Conservation (phyloP, 2,888 invertebrate genomes). For the Adelphocoris suturalis region DNA sequence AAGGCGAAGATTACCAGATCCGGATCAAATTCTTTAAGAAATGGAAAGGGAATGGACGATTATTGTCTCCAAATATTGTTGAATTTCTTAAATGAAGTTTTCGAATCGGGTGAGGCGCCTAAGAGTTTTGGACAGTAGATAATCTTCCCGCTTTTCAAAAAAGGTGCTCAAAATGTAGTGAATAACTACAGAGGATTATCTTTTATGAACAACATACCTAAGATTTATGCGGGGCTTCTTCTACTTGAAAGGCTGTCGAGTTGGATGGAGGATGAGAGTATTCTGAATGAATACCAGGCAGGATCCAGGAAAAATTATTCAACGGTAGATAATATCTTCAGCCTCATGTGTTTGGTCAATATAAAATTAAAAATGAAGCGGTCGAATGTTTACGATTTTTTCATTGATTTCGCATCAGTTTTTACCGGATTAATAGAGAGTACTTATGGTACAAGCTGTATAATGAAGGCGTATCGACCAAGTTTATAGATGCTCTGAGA, state of each 20-base stretch:
- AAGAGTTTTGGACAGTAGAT: not conserved
- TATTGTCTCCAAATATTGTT: not conserved
- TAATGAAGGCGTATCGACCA: not conserved
- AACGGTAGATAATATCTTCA: constrained; percentile 20
- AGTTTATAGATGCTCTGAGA: not conserved
- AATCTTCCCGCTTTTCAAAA: constrained; percentile 32
- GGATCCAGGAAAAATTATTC: constrained; percentile 2
- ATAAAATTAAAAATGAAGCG: not conserved
- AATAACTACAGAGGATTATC: constrained; percentile 13
- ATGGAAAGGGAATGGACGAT: constrained; percentile 39
- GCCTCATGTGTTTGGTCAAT: not conserved
- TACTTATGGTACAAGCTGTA: not conserved
- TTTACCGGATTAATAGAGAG: not conserved
- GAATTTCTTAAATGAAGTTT: constrained; percentile 34
- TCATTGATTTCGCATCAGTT: constrained; percentile 24
- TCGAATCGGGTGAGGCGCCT: not conserved
- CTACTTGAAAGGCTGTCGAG: not conserved
- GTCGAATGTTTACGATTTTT: not conserved
- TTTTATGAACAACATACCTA: constrained; percentile 3
- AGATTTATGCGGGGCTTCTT: not conserved
- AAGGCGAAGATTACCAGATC: not conserved
- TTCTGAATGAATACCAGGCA: constrained; percentile 22
- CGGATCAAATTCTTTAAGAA: constrained; percentile 19
- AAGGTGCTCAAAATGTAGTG: constrained; percentile 12
- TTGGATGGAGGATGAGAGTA: not conserved